phyloP scores from a whole-genome alignment of 2,888 invertebrate species.

The Chloromyia formosa region DNA sequence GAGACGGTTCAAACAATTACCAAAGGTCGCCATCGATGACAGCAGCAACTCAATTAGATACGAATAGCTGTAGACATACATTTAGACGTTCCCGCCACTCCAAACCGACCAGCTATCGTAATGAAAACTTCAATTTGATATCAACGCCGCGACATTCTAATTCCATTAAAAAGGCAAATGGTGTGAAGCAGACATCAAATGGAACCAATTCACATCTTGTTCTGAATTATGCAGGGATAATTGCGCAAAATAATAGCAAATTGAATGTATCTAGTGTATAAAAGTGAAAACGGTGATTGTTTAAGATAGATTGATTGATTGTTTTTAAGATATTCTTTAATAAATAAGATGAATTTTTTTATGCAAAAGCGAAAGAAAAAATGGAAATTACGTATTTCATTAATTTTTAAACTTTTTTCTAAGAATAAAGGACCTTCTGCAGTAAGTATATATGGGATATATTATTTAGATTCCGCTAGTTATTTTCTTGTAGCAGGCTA shows the following conservation, averaged over 20 bases:
- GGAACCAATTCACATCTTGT: conserved; percentile 43
- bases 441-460: too few species aligned
- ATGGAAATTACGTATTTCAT: too few species aligned
- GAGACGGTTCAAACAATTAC: conserved; percentile 60
- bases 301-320: conserved; percentile 9
- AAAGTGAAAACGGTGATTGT: conserved; percentile 28
- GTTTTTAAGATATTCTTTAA: conserved; percentile 10
- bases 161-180: conserved; percentile 38
- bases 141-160: conserved; percentile 38
- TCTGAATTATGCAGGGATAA: conserved; percentile 40
- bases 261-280: conserved; percentile 49
- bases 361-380: conserved; percentile 1
- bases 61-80: conserved; percentile 56
- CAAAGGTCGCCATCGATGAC: conserved; percentile 61
- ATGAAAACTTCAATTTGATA: conserved; percentile 44
- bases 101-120: conserved; percentile 44
- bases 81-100: conserved; percentile 45
- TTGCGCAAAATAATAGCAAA: conserved; percentile 34
- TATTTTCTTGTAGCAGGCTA: too few species aligned
- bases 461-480: too few species aligned
- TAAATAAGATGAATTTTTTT: conserved; percentile 28
- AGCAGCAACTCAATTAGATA: conserved; percentile 62
- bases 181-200: conserved; percentile 29
- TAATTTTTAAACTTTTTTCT: too few species aligned
- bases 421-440: too few species aligned